Conservation (phyloP, 2,113 vertebrate genomes). For the Azemiops feae region DNA sequence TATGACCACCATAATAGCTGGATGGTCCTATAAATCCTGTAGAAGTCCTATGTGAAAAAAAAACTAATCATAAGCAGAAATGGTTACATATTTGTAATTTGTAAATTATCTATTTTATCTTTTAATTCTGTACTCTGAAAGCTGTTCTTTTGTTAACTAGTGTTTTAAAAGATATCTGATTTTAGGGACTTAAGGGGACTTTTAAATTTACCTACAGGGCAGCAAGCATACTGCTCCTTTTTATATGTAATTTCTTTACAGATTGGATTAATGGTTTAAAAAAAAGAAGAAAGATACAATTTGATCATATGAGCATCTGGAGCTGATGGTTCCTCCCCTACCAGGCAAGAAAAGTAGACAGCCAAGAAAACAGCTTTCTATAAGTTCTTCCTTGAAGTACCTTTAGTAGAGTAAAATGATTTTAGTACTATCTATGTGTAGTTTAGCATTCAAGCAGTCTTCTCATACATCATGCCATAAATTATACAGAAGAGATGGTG, state of each 20-base stretch:
- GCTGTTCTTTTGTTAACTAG: background rate
- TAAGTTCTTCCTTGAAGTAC: background rate
- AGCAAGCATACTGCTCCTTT: background rate
- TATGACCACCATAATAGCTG: too few species aligned
- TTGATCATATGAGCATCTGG: background rate
- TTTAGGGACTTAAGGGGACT: background rate
- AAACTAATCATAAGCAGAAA: too few species aligned
- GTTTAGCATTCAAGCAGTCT: conserved; percentile 9
- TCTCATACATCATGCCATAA: background rate
- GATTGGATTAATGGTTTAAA: background rate
- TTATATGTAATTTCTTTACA: background rate
- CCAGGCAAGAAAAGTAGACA: background rate
- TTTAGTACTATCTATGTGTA: background rate
- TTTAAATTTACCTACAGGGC: background rate
- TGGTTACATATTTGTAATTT: too few species aligned
- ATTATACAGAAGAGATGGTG: conserved; percentile 39
- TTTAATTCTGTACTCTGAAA: background rate
- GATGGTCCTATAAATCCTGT: too few species aligned
- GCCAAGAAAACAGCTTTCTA: background rate
- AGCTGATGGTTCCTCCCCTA: background rate
- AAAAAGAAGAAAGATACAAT: background rate
- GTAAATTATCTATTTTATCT: background rate
- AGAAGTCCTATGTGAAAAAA: too few species aligned
- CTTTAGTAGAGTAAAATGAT: background rate
- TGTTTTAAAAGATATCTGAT: background rate